phyloP scores from a whole-genome alignment of 2,113 vertebrate genomes.

The Mixornis gularis region DNA sequence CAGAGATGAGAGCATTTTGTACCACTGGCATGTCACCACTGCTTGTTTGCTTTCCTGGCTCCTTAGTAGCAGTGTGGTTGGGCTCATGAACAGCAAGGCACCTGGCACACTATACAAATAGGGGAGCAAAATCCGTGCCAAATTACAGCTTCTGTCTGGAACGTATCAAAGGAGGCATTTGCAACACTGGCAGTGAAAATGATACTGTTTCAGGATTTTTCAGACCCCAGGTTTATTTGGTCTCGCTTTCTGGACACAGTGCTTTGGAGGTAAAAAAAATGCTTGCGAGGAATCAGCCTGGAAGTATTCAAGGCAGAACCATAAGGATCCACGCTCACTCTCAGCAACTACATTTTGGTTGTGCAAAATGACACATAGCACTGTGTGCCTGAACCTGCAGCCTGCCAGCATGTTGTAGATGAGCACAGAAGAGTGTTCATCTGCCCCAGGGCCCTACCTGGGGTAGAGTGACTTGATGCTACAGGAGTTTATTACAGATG shows the following conservation, averaged over 20 bases:
- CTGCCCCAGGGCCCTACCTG: accelerated
- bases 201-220: neutral
- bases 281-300: neutral
- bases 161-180: neutral
- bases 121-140: conserved; percentile 22
- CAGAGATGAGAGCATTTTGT: neutral
- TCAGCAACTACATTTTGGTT: neutral
- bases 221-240: neutral
- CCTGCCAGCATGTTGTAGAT: neutral
- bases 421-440: accelerated
- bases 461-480: neutral
- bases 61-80: neutral
- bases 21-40: neutral
- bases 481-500: neutral
- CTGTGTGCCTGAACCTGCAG: neutral
- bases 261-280: neutral
- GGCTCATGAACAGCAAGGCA: conserved; percentile 30
- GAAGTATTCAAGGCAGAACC: neutral
- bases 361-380: neutral
- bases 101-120: conserved; percentile 12
- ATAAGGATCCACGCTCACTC: neutral
- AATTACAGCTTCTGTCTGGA: conserved; percentile 11
- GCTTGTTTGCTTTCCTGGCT: conserved; percentile 35
- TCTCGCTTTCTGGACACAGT: neutral
- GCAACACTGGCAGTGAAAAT: neutral